phyloP scores from a whole-genome alignment of 2,797 vertebrate genomes.

The Typhlichthys subterraneus region DNA sequence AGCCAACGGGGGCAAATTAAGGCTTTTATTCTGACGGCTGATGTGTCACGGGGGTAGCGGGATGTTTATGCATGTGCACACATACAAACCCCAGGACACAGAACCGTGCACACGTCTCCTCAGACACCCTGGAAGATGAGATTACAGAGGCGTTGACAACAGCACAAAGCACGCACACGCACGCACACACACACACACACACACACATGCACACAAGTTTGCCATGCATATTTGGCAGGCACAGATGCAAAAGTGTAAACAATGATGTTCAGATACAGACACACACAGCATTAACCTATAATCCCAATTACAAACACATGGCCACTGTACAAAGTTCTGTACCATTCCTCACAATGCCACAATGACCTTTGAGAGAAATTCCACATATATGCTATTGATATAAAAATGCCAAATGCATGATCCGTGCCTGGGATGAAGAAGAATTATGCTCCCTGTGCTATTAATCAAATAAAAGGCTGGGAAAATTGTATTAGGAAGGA shows the following conservation, averaged over 20 bases:
- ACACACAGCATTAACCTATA: conserved; percentile 27
- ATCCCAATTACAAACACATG: conserved; percentile 32
- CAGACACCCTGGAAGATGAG: conserved; percentile 29
- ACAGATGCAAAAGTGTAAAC: conserved; percentile 38
- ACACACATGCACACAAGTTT: conserved; percentile 7
- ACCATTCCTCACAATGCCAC: conserved; percentile 55
- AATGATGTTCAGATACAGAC: conserved; percentile 9
- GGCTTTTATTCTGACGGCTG: conserved; percentile 22
- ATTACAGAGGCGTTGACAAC: conserved; percentile 36
- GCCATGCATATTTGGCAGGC: neutral
- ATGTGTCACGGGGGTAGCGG: conserved; percentile 4
- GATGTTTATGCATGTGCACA: conserved; percentile 32
- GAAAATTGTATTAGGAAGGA: conserved; percentile 69
- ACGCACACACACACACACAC: neutral
- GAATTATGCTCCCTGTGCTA: conserved; percentile 64
- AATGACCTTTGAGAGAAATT: conserved; percentile 58
- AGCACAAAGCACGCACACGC: conserved; percentile 6
- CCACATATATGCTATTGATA: conserved; percentile 40
- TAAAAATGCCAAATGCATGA: conserved; percentile 39
- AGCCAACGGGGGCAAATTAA: conserved; percentile 37
- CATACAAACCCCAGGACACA: conserved; percentile 1
- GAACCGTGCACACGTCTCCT: neutral
- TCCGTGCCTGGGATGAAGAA: conserved; percentile 61
- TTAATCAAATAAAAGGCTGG: conserved; percentile 75
- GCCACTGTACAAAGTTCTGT: conserved; percentile 28